Evolutionary conservation across 2,888 invertebrate species (phyloP).

Genomic region (Bhutanitis thaidina): DNA sequence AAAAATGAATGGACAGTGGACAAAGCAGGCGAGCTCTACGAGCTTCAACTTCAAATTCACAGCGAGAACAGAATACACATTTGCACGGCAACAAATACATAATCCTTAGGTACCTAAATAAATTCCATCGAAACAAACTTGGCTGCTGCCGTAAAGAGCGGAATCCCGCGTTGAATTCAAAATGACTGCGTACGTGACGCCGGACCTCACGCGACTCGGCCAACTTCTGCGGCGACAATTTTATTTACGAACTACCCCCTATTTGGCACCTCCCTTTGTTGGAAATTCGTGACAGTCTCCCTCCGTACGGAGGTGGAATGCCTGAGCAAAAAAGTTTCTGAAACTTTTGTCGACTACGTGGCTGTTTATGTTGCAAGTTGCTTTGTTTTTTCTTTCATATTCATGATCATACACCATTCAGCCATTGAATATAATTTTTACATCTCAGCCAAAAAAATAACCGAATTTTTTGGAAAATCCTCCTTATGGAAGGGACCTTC

Average conservation of each 20-base stretch:
- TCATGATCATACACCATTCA: background rate
- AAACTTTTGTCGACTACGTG: conserved; percentile 26
- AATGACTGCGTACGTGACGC: conserved; percentile 46
- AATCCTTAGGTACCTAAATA: conserved; percentile 30
- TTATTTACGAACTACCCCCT: conserved; percentile 54
- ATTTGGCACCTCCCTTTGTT: conserved; percentile 48
- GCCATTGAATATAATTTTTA: background rate
- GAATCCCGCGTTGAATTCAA: conserved; percentile 53
- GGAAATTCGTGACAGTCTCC: conserved; percentile 32
- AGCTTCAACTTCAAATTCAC: conserved; percentile 7
- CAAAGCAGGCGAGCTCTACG: conserved; percentile 12
- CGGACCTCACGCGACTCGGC: conserved; percentile 39
- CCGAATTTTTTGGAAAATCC: too few relatives aligned
- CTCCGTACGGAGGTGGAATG: conserved; percentile 34
- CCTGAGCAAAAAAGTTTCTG: conserved; percentile 35
- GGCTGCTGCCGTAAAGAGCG: conserved; percentile 30
- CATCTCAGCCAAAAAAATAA: too few relatives aligned
- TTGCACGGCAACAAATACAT: conserved; percentile 18
- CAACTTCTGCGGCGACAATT: conserved; percentile 50
- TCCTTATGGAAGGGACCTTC: too few relatives aligned
- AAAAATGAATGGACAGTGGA: conserved; percentile 9
- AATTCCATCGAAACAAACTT: conserved; percentile 60
- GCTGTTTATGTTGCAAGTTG: conserved; percentile 27
- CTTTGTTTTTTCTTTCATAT: conserved; percentile 22
- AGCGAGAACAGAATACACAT: conserved; percentile 10